Evolutionary conservation across 2,888 invertebrate species (phyloP).

Genomic region (Lasioglossum villosulum): DNA sequence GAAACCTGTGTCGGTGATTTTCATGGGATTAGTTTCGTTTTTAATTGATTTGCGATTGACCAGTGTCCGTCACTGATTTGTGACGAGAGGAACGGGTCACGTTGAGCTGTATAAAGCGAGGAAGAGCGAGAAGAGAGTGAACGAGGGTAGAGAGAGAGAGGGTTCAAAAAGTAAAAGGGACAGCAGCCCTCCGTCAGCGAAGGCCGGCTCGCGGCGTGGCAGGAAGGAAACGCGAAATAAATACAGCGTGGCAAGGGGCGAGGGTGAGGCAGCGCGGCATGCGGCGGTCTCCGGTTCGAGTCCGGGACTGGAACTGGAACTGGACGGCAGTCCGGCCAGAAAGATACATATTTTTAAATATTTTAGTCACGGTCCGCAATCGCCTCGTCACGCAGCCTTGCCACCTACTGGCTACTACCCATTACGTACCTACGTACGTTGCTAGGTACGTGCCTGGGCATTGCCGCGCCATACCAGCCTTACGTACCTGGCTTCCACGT

Average conservation of each 20-base stretch:
- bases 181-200: slow-evolving; percentile 64
- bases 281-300: slow-evolving; percentile 60
- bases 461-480: slow-evolving; percentile 58
- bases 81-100: not conserved
- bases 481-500: slow-evolving; percentile 38
- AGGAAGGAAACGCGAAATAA: slow-evolving; percentile 85
- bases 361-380: slow-evolving; percentile 85
- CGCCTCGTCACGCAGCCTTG: slow-evolving; percentile 85
- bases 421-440: slow-evolving; percentile 71
- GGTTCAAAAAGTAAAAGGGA: slow-evolving; percentile 22
- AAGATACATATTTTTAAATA: slow-evolving; percentile 85
- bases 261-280: slow-evolving; percentile 61
- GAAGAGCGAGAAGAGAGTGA: not conserved
- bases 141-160: not conserved
- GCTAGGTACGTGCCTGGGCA: slow-evolving; percentile 71
- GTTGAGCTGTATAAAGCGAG: not conserved
- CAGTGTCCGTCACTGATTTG: not conserved
- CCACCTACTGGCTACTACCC: slow-evolving; percentile 81
- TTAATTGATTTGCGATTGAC: not conserved
- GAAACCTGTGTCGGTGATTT: no score
- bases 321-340: slow-evolving; percentile 84
- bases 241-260: slow-evolving; percentile 80
- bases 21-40: not conserved
- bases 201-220: slow-evolving; percentile 77
- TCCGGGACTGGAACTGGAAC: slow-evolving; percentile 81